A percentile compares a stretch with the other conserved stretches of the same genome.
phyloP scores from a whole-genome alignment of 2,113 vertebrate species.

The Phainopepla nitens region DNA sequence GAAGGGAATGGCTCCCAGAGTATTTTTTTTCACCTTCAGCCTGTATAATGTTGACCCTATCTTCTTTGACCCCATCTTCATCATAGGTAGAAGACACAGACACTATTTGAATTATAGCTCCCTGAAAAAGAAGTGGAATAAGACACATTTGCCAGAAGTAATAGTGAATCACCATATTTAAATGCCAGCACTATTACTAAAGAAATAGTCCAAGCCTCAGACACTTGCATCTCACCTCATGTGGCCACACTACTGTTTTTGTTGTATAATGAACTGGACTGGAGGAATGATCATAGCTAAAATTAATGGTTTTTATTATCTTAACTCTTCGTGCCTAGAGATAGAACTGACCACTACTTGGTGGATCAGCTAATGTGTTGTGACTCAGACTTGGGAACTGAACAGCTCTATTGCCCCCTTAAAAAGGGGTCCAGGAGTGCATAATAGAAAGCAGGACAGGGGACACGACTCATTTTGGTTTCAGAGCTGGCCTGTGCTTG shows the following conservation, averaged over 20 bases:
- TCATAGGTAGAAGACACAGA: not conserved
- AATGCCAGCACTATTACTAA: not conserved
- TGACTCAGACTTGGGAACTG: not conserved
- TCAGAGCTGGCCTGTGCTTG: not conserved
- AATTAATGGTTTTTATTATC: not conserved
- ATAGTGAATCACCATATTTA: not conserved
- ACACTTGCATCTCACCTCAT: not conserved
- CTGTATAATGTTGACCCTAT: not conserved
- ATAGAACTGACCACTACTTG: not conserved
- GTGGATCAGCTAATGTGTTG: not conserved
- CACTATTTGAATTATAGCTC: not conserved
- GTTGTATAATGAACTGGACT: not conserved
- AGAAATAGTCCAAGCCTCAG: not conserved
- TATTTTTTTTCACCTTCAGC: not conserved
- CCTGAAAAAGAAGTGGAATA: not conserved
- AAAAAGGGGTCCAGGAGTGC: not conserved
- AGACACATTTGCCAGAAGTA: not conserved
- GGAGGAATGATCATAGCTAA: not conserved
- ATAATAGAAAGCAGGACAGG: not conserved
- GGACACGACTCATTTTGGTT: not conserved
- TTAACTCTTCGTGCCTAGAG: not conserved
- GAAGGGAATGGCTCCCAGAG: not conserved
- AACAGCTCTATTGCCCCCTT: not conserved
- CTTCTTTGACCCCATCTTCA: not conserved
- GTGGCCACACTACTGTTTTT: accelerated